A percentile compares a stretch with the other conserved stretches of the same genome.
Conservation (phyloP, 2,113 vertebrate genomes). For the Theristicus caerulescens region DNA sequence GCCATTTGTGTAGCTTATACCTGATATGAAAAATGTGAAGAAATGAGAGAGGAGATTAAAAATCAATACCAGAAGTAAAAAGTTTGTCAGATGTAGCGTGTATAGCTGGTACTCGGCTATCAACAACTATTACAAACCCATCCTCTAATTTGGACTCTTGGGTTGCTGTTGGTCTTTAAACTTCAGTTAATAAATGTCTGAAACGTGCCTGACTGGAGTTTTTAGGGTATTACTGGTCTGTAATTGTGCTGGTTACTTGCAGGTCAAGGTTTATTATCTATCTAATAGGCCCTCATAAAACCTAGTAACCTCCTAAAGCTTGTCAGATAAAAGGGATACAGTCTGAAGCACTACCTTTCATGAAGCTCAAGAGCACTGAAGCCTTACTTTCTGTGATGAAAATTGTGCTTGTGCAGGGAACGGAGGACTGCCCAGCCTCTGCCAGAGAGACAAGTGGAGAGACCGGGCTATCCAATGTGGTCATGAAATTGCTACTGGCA, state of each 20-base stretch:
- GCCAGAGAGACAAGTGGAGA: background rate
- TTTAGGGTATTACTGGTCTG: background rate
- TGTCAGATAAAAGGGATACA: background rate
- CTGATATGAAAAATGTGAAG: background rate
- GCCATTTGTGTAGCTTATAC: background rate
- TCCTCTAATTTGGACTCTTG: background rate
- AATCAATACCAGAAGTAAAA: background rate
- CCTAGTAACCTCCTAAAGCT: background rate
- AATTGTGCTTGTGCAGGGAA: background rate
- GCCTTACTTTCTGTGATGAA: background rate
- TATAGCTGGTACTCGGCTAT: background rate
- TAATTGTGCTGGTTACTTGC: background rate
- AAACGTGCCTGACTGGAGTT: background rate
- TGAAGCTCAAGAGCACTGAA: background rate
- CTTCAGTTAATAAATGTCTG: background rate
- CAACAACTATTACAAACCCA: background rate
- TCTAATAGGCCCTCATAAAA: background rate
- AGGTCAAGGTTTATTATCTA: background rate
- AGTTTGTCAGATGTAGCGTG: background rate
- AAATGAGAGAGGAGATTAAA: background rate
- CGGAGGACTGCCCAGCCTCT: background rate
- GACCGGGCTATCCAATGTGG: fast-evolving
- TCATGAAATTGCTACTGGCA: background rate
- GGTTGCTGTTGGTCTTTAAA: background rate
- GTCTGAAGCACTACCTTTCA: background rate